Evolutionary conservation across 2,888 invertebrate genomes (phyloP).

Genomic region (Erebia palarica): DNA sequence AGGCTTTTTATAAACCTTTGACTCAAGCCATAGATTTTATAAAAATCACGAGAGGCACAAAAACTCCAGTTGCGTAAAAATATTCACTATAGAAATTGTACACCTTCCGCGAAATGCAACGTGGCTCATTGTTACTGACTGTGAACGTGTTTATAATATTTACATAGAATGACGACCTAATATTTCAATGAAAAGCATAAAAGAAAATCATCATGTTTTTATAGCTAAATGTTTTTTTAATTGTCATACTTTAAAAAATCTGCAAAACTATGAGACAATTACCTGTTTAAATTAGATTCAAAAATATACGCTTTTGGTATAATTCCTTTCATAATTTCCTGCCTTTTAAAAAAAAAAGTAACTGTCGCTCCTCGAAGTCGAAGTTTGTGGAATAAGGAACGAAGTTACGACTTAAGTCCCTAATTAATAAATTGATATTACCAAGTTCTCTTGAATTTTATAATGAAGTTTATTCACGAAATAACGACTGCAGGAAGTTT

Average conservation of each 20-base stretch:
- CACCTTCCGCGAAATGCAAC: not conserved
- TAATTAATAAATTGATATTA: conserved; percentile 23
- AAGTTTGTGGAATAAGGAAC: conserved; percentile 9
- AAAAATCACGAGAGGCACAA: no score
- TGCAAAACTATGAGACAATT: not conserved
- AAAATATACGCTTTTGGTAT: not conserved
- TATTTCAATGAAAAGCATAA: no score
- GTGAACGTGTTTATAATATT: not conserved
- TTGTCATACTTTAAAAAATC: no score
- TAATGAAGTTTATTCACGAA: conserved; percentile 22
- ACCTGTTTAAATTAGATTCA: not conserved
- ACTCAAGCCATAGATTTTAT: no score
- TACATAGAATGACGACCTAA: no score
- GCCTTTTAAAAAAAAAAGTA: not conserved
- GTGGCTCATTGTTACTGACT: not conserved
- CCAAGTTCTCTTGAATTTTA: conserved; percentile 12
- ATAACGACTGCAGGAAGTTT: conserved; percentile 14
- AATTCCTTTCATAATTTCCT: not conserved
- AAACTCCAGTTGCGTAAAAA: no score
- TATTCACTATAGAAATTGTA: not conserved
- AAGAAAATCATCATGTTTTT: no score
- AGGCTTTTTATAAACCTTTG: no score
- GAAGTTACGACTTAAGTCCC: not conserved
- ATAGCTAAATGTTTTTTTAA: no score
- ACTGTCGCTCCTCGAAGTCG: not conserved